Base-by-base conservation (phyloP, 2,888 invertebrate species). In the Xestoiulus laeticollis region DNA sequence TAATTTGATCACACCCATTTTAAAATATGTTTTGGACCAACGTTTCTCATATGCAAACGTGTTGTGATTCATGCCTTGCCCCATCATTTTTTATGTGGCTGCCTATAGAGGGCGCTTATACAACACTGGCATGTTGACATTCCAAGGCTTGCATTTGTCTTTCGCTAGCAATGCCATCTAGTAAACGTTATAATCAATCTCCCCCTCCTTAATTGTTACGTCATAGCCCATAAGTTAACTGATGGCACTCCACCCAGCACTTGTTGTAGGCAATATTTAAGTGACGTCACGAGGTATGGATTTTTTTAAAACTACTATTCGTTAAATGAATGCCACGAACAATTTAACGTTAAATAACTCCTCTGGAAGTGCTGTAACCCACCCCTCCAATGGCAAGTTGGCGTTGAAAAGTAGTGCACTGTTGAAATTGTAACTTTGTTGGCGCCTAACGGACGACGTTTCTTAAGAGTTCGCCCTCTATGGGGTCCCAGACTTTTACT, bases 401-500 rank as follows among this genome's bases (percentile, higher is more conserved):
- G 2, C 26, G 26, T 78, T 78, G 26, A 78, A 30, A 14, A 78
- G 78, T 78, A 26, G 14, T 26, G 78, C 78, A 38, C 78, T 78
- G 10, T 12, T 30, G 14, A 78, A 78, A 22, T 68, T 2, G 26
- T 22, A 22, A 22, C 22, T 22, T 22, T 68, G 5, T 5, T 68
- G 78, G 78, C 78, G 78, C 78, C 78, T 78, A 78, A 14, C 78
- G 78, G 78, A 30, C 78, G 78, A 78, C 30, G 14, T 78, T 78
- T 78, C 78, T 30, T 26, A 78, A n/a, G 78, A 12, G 30, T 12
- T 78, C 78, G 78, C 78, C 78, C 78, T 12, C 78, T 30, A 78
- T 30, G 78, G 78, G 78, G 78, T 78, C 78, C 78, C 30, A 78
- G 78, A 78, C 78, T 30, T 78, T 30, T 30, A 26, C 78, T 78